These are phyloP conservation scores for Squalus acanthias DNA, from an alignment of 2,797 vertebrate genomes.

Conservation along the genomic window DNA sequence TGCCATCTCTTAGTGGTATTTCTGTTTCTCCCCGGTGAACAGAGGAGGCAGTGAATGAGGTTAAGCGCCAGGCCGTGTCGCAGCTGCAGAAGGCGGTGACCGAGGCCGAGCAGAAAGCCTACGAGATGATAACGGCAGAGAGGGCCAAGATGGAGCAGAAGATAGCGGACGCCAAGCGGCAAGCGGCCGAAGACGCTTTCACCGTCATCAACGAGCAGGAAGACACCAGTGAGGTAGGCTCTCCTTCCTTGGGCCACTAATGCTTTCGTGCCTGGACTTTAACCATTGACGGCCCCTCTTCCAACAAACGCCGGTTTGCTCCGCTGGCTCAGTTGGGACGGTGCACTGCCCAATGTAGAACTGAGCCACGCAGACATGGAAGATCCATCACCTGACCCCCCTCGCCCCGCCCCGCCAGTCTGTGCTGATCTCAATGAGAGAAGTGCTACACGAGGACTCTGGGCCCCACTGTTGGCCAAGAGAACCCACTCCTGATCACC, in stretches of 20 bases:
- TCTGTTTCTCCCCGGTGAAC: slow-evolving; percentile 38
- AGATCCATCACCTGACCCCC: neutral
- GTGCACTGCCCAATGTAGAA: neutral
- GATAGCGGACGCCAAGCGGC: slow-evolving; percentile 85
- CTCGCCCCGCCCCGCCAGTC: neutral
- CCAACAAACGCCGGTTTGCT: neutral
- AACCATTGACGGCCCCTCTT: neutral
- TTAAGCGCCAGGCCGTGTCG: slow-evolving; percentile 97
- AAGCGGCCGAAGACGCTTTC: slow-evolving; percentile 89
- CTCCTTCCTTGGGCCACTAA: neutral
- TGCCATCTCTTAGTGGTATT: neutral
- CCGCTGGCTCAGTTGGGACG: neutral
- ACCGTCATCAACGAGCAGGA: slow-evolving; percentile 93
- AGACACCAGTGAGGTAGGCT: slow-evolving; percentile 88
- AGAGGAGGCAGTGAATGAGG: slow-evolving; percentile 98
- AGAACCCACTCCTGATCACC: neutral
- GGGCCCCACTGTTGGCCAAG: neutral
- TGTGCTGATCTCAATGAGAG: neutral
- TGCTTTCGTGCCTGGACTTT: neutral
- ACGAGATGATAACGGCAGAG: slow-evolving; percentile 91
- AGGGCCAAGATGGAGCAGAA: slow-evolving; percentile 96
- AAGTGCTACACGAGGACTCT: neutral
- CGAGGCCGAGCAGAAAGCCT: slow-evolving; percentile 94
- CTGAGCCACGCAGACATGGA: neutral
- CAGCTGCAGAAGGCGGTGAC: slow-evolving; percentile 96